Percentiles rank a stretch among this genome's conserved stretches.
Conservation (phyloP, 2,113 vertebrate species). For the Peromyscus californicus region DNA sequence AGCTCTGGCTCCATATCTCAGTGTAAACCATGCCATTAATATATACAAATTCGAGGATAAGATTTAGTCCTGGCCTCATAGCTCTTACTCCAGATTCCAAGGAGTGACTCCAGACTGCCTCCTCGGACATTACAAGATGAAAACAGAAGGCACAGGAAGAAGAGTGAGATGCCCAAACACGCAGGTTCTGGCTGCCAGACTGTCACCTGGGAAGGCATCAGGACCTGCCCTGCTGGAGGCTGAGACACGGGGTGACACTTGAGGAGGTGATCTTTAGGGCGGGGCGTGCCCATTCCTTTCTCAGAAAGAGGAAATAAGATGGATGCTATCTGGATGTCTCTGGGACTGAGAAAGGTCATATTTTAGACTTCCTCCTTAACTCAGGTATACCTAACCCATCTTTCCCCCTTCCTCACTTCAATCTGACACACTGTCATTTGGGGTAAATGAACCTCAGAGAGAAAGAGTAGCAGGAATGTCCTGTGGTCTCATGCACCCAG, state of each 20-base stretch:
- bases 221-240: background rate
- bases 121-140: background rate
- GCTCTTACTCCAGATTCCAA: background rate
- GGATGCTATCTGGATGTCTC: background rate
- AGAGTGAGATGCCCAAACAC: background rate
- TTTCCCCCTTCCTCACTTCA: background rate
- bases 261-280: background rate
- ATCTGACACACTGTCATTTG: background rate
- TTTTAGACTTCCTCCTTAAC: background rate
- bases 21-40: background rate
- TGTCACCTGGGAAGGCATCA: background rate
- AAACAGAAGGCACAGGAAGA: background rate
- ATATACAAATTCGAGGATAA: background rate
- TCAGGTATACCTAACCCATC: background rate
- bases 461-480: background rate
- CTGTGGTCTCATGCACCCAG: background rate
- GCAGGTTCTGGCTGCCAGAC: fast-evolving
- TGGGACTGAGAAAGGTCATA: background rate
- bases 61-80: background rate
- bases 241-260: background rate
- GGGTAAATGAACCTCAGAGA: background rate
- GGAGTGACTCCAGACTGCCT: background rate
- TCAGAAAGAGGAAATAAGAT: background rate
- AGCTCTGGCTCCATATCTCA: background rate
- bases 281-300: background rate